phyloP scores from a whole-genome alignment of 2,797 vertebrate genomes.

The Eulemur coronatus region DNA sequence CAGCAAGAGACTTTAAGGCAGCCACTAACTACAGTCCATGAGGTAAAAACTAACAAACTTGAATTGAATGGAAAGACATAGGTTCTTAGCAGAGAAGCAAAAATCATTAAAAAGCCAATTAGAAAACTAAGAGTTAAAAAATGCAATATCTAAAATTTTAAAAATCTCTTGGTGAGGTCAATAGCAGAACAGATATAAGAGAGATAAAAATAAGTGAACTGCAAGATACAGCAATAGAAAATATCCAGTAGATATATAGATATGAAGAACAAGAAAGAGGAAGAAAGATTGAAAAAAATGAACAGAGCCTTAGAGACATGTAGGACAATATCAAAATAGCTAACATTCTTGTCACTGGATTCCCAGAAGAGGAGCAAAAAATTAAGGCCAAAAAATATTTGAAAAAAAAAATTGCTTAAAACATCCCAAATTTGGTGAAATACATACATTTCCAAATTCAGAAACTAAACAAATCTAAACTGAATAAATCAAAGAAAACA shows the following conservation, averaged over 20 bases:
- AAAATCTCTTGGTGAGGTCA: not conserved
- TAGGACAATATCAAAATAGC: not conserved
- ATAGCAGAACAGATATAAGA: not conserved
- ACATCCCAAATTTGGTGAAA: not conserved
- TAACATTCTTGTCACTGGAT: slow-evolving; percentile 6
- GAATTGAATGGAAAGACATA: not conserved
- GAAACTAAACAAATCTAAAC: not conserved
- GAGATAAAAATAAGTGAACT: not conserved
- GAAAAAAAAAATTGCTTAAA: not conserved
- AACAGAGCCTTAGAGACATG: not conserved
- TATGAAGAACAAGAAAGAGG: not conserved
- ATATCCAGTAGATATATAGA: not conserved
- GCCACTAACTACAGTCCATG: not conserved
- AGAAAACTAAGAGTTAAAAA: not conserved
- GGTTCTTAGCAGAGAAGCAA: not conserved
- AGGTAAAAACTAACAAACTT: not conserved
- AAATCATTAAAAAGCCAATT: not conserved
- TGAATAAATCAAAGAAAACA: not conserved
- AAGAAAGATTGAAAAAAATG: not conserved
- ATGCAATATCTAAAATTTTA: not conserved
- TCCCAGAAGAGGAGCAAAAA: not conserved
- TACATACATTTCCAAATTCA: not conserved
- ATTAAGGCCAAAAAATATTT: not conserved
- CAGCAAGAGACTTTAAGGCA: not conserved
- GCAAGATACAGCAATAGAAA: not conserved